Evolutionary conservation across 2,797 vertebrate genomes (phyloP).

Genomic region (Phalloptychus januarius): DNA sequence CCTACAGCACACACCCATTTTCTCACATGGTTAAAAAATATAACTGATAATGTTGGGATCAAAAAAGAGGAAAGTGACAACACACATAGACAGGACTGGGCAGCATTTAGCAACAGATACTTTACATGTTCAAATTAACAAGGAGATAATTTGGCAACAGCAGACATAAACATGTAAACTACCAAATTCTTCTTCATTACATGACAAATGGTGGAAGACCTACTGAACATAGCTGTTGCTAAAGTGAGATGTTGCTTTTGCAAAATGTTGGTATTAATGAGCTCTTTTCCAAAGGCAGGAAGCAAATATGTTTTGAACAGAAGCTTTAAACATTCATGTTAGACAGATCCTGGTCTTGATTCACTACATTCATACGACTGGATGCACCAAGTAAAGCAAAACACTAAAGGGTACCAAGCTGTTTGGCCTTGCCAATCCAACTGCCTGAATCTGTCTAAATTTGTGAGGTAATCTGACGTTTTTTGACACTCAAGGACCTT

Average conservation of each 20-base stretch:
- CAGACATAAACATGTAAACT: not conserved
- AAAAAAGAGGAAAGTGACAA: constrained; percentile 1
- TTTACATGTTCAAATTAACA: not conserved
- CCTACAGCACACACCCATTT: not conserved
- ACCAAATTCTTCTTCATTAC: not conserved
- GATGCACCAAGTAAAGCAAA: constrained; percentile 30
- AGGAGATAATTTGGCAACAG: not conserved
- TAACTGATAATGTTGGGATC: constrained; percentile 2
- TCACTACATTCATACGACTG: constrained; percentile 52
- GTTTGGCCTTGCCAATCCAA: constrained; percentile 23
- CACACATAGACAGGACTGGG: not conserved
- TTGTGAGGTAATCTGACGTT: constrained; percentile 30
- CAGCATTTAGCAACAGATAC: not conserved
- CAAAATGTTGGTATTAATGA: not conserved
- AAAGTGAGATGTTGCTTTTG: not conserved
- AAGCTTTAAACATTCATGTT: constrained; percentile 54
- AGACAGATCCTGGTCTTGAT: constrained; percentile 50
- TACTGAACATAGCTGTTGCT: not conserved
- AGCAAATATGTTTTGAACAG: constrained; percentile 26
- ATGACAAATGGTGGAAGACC: not conserved
- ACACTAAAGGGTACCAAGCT: constrained; percentile 51
- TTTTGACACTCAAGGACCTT: constrained; percentile 32
- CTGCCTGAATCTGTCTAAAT: constrained; percentile 27
- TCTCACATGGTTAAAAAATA: not conserved
- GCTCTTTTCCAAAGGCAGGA: constrained; percentile 11